Evolutionary conservation across 2,888 invertebrate genomes (phyloP).

Genomic region (Athalia circularis): DNA sequence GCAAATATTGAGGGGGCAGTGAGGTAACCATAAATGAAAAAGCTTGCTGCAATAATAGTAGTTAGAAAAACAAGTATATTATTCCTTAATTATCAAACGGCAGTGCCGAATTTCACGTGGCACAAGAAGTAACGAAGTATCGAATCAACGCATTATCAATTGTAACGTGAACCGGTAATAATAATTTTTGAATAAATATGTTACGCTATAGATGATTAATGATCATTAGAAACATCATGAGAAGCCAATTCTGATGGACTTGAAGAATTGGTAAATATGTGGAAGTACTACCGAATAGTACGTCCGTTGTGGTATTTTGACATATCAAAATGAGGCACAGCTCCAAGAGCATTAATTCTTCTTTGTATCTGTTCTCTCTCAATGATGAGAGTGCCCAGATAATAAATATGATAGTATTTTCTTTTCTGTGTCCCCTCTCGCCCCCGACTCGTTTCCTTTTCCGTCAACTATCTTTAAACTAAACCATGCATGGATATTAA

Average conservation of each 20-base stretch:
- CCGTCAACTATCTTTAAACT: slow-evolving; percentile 65
- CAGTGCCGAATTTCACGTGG: slow-evolving; percentile 15
- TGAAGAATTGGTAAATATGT: slow-evolving; percentile 21
- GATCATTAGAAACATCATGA: slow-evolving; percentile 1
- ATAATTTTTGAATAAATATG: slow-evolving; percentile 5
- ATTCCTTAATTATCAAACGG: slow-evolving; percentile 11
- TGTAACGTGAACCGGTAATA: slow-evolving; percentile 38
- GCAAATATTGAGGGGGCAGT: too few species aligned
- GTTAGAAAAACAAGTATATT: not conserved
- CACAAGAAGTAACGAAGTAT: slow-evolving; percentile 12
- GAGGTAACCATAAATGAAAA: too few species aligned
- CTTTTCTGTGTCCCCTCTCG: slow-evolving; percentile 37
- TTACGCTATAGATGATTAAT: slow-evolving; percentile 13
- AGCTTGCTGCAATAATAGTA: not conserved
- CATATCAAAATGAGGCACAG: slow-evolving; percentile 69
- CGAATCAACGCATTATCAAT: slow-evolving; percentile 32
- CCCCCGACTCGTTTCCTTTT: not conserved
- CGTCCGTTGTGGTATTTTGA: slow-evolving; percentile 19
- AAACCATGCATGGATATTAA: slow-evolving; percentile 73
- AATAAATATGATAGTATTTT: slow-evolving; percentile 65
- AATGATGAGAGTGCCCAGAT: slow-evolving; percentile 71
- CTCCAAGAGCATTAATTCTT: slow-evolving; percentile 65
- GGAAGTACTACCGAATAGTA: slow-evolving; percentile 35
- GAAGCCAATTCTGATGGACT: slow-evolving; percentile 21
- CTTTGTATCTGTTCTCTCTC: slow-evolving; percentile 69